Evolutionary conservation across 2,888 invertebrate species (phyloP).

Genomic region (Chymomyza fuscimana): DNA sequence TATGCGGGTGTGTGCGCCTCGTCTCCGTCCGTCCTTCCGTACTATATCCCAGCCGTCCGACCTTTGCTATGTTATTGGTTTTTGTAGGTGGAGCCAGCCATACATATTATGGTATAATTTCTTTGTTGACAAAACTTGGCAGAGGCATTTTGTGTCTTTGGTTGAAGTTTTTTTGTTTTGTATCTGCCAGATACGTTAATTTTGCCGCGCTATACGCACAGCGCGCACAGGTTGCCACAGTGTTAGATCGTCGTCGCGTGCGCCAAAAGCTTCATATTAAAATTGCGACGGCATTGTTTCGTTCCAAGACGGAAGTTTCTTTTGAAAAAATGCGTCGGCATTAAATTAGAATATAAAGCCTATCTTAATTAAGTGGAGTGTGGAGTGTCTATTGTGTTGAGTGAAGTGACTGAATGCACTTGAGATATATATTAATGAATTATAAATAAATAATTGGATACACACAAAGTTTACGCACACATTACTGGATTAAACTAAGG

Average conservation of each 20-base stretch:
- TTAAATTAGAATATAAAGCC: constrained; percentile 45
- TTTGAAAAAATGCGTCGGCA: constrained; percentile 21
- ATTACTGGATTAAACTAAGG: constrained; percentile 43
- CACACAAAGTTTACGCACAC: neutral
- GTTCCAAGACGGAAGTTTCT: constrained; percentile 9
- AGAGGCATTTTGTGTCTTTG: constrained; percentile 48
- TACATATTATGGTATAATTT: constrained; percentile 47
- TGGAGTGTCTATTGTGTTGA: constrained; percentile 5
- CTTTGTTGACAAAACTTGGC: constrained; percentile 71
- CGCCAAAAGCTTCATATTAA: neutral
- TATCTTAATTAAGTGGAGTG: neutral
- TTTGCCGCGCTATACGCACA: constrained; percentile 48
- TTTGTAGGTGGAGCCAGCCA: constrained; percentile 75
- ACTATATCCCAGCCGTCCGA: constrained; percentile 13
- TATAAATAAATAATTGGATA: neutral
- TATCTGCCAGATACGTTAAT: constrained; percentile 69
- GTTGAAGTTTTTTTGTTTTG: constrained; percentile 51
- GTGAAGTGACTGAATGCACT: constrained; percentile 27
- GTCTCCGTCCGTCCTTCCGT: neutral
- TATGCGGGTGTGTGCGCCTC: constrained; percentile 64
- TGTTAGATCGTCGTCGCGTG: constrained; percentile 60
- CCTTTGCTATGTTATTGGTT: constrained; percentile 48
- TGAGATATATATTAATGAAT: neutral
- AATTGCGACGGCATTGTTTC: neutral
- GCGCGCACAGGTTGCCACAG: constrained; percentile 68